A percentile compares a stretch with the other conserved stretches of the same genome.
phyloP scores from a whole-genome alignment of 2,888 invertebrate genomes.

The Tachina grossa region DNA sequence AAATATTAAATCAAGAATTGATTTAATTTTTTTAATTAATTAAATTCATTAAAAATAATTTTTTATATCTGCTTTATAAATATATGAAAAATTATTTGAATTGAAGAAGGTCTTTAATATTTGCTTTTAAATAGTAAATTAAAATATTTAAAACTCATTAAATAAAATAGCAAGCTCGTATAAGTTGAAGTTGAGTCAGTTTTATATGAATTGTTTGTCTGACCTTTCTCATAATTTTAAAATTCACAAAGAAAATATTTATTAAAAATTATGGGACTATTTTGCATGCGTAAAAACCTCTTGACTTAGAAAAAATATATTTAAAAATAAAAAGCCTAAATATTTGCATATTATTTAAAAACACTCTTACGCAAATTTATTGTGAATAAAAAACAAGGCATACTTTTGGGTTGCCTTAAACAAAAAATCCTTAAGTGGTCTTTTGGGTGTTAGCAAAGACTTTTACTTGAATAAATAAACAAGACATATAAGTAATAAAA shows the following conservation, averaged over 20 bases:
- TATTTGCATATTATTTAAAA: constrained; percentile 24
- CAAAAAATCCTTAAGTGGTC: constrained; percentile 22
- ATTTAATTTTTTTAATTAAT: no score
- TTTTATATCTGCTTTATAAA: no score
- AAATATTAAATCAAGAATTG: no score
- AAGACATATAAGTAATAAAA: constrained; percentile 49
- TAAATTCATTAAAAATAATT: no score
- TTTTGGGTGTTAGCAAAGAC: constrained; percentile 34
- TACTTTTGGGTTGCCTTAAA: not conserved
- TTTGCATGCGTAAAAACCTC: not conserved
- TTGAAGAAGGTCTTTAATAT: no score
- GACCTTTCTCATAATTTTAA: not conserved
- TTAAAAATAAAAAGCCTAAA: not conserved
- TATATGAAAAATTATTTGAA: no score
- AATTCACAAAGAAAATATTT: not conserved
- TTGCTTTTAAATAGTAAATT: no score
- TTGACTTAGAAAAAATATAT: not conserved
- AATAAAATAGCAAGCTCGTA: no score
- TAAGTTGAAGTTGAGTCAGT: no score
- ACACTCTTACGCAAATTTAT: not conserved
- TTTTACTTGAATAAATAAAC: constrained; percentile 21
- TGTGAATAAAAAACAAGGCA: constrained; percentile 5
- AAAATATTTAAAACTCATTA: no score
- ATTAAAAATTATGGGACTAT: constrained; percentile 4
- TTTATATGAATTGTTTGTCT: no score